phyloP scores from a whole-genome alignment of 2,797 vertebrate genomes.

The Cetoscarus ocellatus region DNA sequence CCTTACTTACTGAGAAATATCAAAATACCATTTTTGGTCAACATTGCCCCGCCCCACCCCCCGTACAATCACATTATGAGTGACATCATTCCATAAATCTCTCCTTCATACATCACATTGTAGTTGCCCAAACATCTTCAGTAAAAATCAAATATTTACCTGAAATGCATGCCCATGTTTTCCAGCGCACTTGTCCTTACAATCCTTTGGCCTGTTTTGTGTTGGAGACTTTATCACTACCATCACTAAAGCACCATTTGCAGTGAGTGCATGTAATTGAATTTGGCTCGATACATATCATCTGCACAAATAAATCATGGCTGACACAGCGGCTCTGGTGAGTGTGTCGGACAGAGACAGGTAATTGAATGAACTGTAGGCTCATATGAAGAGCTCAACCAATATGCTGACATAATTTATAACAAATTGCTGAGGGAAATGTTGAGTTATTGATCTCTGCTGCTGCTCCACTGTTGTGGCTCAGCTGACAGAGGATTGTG shows the following conservation, averaged over 20 bases:
- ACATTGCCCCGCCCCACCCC: too few relatives aligned
- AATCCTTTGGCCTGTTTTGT: constrained; percentile 15
- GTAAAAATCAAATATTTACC: constrained; percentile 31
- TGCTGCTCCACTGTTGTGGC: not conserved
- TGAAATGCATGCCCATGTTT: constrained; percentile 13
- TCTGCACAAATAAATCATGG: constrained; percentile 59
- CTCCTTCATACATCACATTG: constrained; percentile 19
- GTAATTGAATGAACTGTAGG: constrained; percentile 45
- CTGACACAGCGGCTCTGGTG: constrained; percentile 13
- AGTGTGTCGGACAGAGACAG: constrained; percentile 41
- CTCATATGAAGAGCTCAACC: constrained; percentile 36
- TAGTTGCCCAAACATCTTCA: not conserved
- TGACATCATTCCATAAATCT: not conserved
- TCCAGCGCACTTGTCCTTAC: not conserved
- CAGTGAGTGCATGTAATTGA: constrained; percentile 50
- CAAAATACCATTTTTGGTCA: too few relatives aligned
- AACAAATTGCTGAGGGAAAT: not conserved
- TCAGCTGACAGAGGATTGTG: not conserved
- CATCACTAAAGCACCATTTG: constrained; percentile 36
- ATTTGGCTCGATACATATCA: constrained; percentile 52
- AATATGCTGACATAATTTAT: constrained; percentile 26
- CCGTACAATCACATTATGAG: not conserved
- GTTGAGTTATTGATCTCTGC: not conserved
- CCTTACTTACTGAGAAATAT: too few relatives aligned
- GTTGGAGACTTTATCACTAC: constrained; percentile 9